A percentile compares a stretch with the other conserved stretches of the same genome.
Evolutionary conservation across 2,888 invertebrate species (phyloP).

Genomic region (Agrochola lota): DNA sequence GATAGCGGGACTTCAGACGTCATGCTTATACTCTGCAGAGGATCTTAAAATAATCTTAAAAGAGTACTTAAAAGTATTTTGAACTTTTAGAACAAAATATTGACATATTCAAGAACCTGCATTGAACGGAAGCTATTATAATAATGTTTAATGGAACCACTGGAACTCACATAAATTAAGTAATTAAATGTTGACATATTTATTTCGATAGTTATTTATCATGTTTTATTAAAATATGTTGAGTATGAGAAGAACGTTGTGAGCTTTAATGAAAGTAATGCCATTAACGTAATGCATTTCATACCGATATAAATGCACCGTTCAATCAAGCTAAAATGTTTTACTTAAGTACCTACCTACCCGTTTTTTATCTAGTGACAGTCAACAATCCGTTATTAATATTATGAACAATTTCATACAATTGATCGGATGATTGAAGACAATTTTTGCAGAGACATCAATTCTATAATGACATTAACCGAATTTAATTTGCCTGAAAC

Average conservation of each 20-base stretch:
- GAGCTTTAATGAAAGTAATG: conserved; percentile 26
- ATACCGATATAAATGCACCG: conserved; percentile 16
- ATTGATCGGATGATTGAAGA: background rate
- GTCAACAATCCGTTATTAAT: background rate
- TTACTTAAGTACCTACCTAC: background rate
- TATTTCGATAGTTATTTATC: conserved; percentile 7
- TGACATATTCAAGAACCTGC: background rate
- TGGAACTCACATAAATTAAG: background rate
- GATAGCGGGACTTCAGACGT: background rate
- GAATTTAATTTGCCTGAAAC: conserved; percentile 60
- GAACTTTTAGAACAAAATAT: background rate
- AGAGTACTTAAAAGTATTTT: no score
- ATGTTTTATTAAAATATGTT: conserved; percentile 26
- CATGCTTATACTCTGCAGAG: no score
- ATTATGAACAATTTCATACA: background rate
- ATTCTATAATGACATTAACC: conserved; percentile 44
- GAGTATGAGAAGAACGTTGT: background rate
- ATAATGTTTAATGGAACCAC: background rate
- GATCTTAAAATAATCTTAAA: no score
- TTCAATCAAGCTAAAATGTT: conserved; percentile 54
- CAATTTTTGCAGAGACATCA: conserved; percentile 13
- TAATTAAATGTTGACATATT: conserved; percentile 22
- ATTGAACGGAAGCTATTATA: background rate
- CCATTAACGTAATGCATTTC: conserved; percentile 55
- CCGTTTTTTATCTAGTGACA: background rate